phyloP scores from a whole-genome alignment of 2,888 invertebrate genomes.

The Xanthorhoe spadicearia region DNA sequence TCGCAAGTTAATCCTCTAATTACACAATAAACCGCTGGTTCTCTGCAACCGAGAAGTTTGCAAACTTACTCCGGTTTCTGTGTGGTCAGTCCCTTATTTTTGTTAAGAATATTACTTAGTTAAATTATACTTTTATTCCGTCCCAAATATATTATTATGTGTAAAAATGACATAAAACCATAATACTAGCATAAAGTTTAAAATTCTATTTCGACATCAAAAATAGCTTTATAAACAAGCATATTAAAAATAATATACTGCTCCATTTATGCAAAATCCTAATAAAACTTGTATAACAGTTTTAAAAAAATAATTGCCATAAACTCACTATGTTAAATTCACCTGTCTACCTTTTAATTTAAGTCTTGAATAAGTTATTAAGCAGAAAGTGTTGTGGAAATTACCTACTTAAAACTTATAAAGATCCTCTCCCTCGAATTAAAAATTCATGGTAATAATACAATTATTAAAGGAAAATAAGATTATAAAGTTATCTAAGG shows the following conservation, averaged over 20 bases:
- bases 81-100: conserved; percentile 20
- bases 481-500: not conserved
- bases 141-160: too few species aligned
- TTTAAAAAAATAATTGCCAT: not conserved
- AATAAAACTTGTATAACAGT: not conserved
- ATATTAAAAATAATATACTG: too few species aligned
- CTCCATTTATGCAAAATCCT: not conserved
- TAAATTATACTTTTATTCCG: not conserved
- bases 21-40: conserved; percentile 16
- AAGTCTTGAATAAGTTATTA: conserved; percentile 25
- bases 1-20: conserved; percentile 18
- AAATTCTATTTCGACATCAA: too few species aligned
- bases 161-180: too few species aligned
- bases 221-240: too few species aligned
- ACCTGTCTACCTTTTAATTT: conserved; percentile 19
- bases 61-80: conserved; percentile 12
- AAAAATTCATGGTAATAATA: conserved; percentile 19
- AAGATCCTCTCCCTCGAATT: conserved; percentile 14
- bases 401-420: conserved; percentile 28
- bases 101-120: conserved; percentile 3
- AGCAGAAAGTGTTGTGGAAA: conserved; percentile 24
- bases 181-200: too few species aligned
- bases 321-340: conserved; percentile 4
- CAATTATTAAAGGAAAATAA: conserved; percentile 6
- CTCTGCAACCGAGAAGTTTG: conserved; percentile 15